These are phyloP conservation scores for Pionites leucogaster DNA, from an alignment of 2,113 vertebrate species.

Conservation along the genomic window DNA sequence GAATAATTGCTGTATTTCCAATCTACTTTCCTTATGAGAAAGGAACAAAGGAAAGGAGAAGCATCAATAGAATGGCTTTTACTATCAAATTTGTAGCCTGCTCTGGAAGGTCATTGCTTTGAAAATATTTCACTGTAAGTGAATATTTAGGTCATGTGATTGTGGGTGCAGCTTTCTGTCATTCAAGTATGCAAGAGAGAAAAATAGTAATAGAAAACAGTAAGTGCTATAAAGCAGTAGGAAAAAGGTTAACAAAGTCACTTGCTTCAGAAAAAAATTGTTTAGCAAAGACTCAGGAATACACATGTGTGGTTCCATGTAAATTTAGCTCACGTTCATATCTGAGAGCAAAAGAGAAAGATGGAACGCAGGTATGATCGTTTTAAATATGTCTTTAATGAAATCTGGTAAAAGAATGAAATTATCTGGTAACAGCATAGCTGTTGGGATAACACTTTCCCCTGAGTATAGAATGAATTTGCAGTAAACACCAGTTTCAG, in stretches of 20 bases:
- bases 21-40: slow-evolving; percentile 61
- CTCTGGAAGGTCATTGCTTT: slow-evolving; percentile 61
- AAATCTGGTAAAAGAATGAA: neutral
- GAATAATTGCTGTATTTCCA: slow-evolving; percentile 74
- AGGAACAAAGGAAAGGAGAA: slow-evolving; percentile 63
- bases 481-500: neutral
- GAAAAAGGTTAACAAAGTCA: slow-evolving; percentile 47
- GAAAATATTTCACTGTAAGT: slow-evolving; percentile 53
- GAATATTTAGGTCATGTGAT: slow-evolving; percentile 61
- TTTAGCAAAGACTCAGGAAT: slow-evolving; percentile 47
- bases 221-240: slow-evolving; percentile 49
- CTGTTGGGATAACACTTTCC: neutral
- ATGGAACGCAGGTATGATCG: neutral
- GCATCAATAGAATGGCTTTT: slow-evolving; percentile 56
- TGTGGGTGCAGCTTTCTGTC: slow-evolving; percentile 44
- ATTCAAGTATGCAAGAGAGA: slow-evolving; percentile 30
- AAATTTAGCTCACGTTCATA: slow-evolving; percentile 43
- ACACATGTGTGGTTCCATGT: slow-evolving; percentile 7
- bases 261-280: slow-evolving; percentile 26
- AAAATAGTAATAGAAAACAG: slow-evolving; percentile 53
- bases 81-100: slow-evolving; percentile 52
- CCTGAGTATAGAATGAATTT: neutral
- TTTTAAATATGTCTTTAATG: neutral
- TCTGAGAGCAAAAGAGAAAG: neutral
- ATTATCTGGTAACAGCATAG: neutral